Evolutionary conservation across 2,888 invertebrate species (phyloP), one percentile per base, ranked within the genome.

Genomic region (Cristatella mucedo): DNA sequence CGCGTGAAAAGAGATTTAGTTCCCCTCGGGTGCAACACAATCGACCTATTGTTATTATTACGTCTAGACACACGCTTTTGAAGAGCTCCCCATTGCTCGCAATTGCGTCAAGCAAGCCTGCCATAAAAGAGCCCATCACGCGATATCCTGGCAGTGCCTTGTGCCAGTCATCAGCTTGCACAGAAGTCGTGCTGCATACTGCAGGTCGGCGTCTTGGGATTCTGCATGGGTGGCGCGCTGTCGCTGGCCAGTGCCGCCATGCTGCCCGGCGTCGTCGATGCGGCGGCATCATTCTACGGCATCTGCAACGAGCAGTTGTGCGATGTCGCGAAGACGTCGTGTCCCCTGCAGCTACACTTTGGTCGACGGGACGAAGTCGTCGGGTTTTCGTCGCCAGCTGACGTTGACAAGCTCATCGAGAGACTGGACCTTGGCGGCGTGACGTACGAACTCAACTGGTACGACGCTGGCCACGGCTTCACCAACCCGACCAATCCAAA

Each of bases 191-290:
- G n/a, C 16, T 16, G 32, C 26, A 22, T 29, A 7, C 41, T 45
- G 18, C 43, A 56, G 50, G 55, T 61, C 15, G 61, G 59, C 1
- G 58, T 59, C n/a, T 55, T 54, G 1, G 61, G 61, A 5, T 61
- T 59, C 48, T 59, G 61, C 42, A 57, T 61, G 59, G 61, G 61
- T 15, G 59, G 61, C 4, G 61, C 59, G 4, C 44, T 61, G 21
- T 40, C 48, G 13, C 40, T 59, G 24, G 55, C 54, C 1, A 47
- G 54, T 1, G 59, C 56, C 1, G 52, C 47, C 1, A 38, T 49
- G 3, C 42, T 55, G 2, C 41, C 45, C 7, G 56, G 55, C 20
- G 46, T 57, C 11, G 51, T 50, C 19, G n/a, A n/a, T n/a, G 61
- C 59, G 1, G 47, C 56, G 2, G 55, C 53, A 3, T 58, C 59